These are phyloP conservation scores for Zaprionus vittiger DNA, from an alignment of 1,140 invertebrate species.

Conservation along the genomic window DNA sequence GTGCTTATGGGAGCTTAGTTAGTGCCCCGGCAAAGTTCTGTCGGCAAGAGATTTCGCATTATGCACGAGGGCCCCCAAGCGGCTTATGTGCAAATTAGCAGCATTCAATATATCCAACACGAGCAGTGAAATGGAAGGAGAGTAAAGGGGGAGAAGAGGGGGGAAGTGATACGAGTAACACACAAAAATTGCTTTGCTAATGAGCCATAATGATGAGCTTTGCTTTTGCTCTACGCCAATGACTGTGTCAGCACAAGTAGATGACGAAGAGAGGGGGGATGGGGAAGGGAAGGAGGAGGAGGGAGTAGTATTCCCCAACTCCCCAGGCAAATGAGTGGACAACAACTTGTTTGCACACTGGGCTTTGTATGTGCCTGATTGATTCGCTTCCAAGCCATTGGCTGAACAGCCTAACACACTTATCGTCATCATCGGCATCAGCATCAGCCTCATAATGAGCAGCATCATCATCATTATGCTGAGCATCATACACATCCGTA, in stretches of 20 bases:
- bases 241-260: constrained; percentile 25
- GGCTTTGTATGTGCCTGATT: constrained; percentile 63
- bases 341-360: constrained; percentile 41
- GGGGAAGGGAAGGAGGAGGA: background rate
- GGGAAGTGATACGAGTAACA: constrained; percentile 36
- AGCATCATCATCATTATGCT: constrained; percentile 13
- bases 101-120: constrained; percentile 74
- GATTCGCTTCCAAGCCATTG: constrained; percentile 76
- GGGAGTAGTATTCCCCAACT: background rate
- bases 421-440: constrained; percentile 28
- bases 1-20: constrained; percentile 50
- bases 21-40: constrained; percentile 58
- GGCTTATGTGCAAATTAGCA: constrained; percentile 78
- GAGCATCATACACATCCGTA: constrained; percentile 17
- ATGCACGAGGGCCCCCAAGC: constrained; percentile 53
- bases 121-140: constrained; percentile 9
- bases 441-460: background rate
- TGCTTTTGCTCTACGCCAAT: constrained; percentile 46
- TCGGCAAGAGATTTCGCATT: constrained; percentile 64
- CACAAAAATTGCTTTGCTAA: constrained; percentile 78
- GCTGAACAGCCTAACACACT: constrained; percentile 42
- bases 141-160: background rate
- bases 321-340: background rate
- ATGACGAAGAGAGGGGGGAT: background rate
- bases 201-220: constrained; percentile 80